Evolutionary conservation across 2,888 invertebrate genomes (phyloP), one percentile per base, ranked within the genome.

Genomic region (Plagodis dolabraria): DNA sequence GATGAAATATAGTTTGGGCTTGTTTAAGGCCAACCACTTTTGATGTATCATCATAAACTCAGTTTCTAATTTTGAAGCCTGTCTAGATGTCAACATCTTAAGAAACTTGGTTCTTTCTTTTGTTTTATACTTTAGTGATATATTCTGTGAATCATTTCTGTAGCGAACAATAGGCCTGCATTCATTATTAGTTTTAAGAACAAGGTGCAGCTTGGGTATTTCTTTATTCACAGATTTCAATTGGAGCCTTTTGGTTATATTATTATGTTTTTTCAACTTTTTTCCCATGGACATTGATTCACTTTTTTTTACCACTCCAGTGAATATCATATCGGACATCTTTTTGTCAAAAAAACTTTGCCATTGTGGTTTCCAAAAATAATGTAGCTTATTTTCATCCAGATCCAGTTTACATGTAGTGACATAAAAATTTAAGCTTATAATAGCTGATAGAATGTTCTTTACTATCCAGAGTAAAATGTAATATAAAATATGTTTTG

Each of bases 281-380:
- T 82, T 86, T 0, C 85, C 83, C 5, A 83, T 54, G 60, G 81
- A 82, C 69, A 76, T 81, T 0, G 63, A 47, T 59, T 84, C 74
- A 74, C 64, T 79, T 73, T 83, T 90, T 43, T 71, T 72, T 50
- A 93, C 74, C 38, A 82, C 69, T 69, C 80, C 85, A 7, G 73
- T 73, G n/a, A 72, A 74, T 33, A 87, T 56, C 83, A 92, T 82
- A 54, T 79, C 76, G 8, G 79, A 76, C 40, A 93, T 72, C 58
- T 85, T 82, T 67, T 78, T 85, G 53, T 92, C 89, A 73, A 86
- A 90, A 68, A 85, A 89, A 61, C 89, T 85, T 69, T 93, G 93
- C 93, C 93, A 93, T 44, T 87, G 76, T 48, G 75, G 68, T 77
- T 89, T 92, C 79, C 83, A 84, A 71, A 90, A 92, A 65, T 79